Evolutionary conservation across 2,797 vertebrate species (phyloP), one percentile per base, ranked within the genome.

Genomic region (Microcaecilia unicolor): DNA sequence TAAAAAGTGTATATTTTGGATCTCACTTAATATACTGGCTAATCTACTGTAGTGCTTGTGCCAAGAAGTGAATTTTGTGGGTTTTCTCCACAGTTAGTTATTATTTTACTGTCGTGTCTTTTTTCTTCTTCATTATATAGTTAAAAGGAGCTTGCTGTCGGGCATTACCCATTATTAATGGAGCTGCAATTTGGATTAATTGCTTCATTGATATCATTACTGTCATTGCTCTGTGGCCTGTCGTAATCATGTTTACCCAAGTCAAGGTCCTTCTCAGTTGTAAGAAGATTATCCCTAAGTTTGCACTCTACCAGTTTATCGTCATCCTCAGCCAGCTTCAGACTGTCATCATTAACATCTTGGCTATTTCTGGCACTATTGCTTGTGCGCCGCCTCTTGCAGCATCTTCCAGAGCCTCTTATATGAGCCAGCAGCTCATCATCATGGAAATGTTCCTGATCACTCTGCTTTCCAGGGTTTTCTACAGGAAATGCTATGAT

Each of bases 391-490:
- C 88, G 5, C 91, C 86, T 10, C 87, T 85, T 36, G 81, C 89
- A 4, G 60, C 87, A 1, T 7, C 34, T 32, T 57, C 65, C 32
- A 83, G 88, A 65, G 91, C 87, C 72, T 79, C 82, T n/a, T n/a
- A 86, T 69, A 75, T 92, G 58, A 82, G 63, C 55, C 86, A 91
- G 55, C 86, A 92, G 70, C 62, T 92, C 44, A 64, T 90, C 51
- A 89, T 93, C 51, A 72, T 88, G 61, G 88, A 93, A 55, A 92
- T 90, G 83, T 93, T 96, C 66, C 78, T 93, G 51, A 86, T 93
- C 58, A 90, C 85, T 2, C 53, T 97, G 22, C 69, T 82, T 6
- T 88, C 81, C 2, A 76, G 88, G 15, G 37, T 84, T 47, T 51
- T 93, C 41, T 91, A 89, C 45, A 72, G 89, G 10, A 79, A 86